Percentiles rank a stretch among this genome's conserved stretches.
These are phyloP conservation scores for Craniophora ligustri DNA, from an alignment of 2,888 invertebrate species.

Conservation along the genomic window DNA sequence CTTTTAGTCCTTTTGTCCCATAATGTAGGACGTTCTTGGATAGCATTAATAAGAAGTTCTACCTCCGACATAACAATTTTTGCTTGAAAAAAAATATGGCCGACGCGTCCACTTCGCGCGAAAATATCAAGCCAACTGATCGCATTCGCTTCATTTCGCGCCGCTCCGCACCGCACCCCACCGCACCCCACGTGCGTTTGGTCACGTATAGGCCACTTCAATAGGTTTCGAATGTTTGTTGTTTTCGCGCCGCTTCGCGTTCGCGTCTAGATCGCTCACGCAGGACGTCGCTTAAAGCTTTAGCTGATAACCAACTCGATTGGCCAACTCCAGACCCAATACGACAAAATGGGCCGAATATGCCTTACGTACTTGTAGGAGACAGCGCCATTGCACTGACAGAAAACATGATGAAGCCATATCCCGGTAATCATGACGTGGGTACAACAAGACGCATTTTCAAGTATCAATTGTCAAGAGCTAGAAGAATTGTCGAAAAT, in stretches of 20 bases:
- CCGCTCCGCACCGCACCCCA: constrained; percentile 21
- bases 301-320: constrained; percentile 31
- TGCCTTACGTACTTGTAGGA: constrained; percentile 51
- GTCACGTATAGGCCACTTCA: constrained; percentile 25
- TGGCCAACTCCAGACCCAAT: constrained; percentile 41
- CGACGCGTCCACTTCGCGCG: constrained; percentile 17
- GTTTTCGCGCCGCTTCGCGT: constrained; percentile 17
- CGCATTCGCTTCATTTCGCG: constrained; percentile 15
- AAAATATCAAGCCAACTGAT: constrained; percentile 13
- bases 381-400: constrained; percentile 51
- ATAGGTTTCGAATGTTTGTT: constrained; percentile 21
- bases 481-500: constrained; percentile 31
- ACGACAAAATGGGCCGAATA: constrained; percentile 37
- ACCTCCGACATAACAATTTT: constrained; percentile 12
- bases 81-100: constrained; percentile 6
- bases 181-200: constrained; percentile 21
- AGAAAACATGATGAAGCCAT: constrained; percentile 53
- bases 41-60: too few relatives aligned
- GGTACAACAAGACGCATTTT: constrained; percentile 25
- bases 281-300: constrained; percentile 12
- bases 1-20: too few relatives aligned
- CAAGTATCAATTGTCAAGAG: constrained; percentile 47
- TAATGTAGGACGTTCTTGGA: too few relatives aligned
- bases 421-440: constrained; percentile 40
- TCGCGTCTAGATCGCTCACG: constrained; percentile 1